These are phyloP conservation scores for Penelope pileata DNA, from an alignment of 2,113 vertebrate genomes.

Conservation along the genomic window DNA sequence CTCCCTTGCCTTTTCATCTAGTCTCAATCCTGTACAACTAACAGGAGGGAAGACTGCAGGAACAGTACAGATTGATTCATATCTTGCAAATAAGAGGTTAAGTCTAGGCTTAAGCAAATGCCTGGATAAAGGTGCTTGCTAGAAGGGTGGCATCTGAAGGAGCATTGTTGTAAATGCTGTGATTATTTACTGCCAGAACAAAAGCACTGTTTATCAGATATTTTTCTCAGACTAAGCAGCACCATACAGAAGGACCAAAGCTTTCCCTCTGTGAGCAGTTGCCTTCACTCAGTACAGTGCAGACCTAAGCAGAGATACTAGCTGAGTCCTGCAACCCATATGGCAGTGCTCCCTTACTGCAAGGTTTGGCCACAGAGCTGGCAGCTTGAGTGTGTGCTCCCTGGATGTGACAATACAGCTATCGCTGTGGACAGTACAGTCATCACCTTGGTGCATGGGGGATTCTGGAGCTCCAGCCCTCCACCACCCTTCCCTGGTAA, in stretches of 20 bases:
- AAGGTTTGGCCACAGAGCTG: neutral
- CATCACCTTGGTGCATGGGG: fast-evolving
- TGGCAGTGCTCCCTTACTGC: neutral
- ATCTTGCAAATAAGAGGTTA: constrained; percentile 27
- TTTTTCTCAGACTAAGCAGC: neutral
- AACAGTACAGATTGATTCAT: neutral
- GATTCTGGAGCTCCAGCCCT: neutral
- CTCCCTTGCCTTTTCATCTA: constrained; percentile 32
- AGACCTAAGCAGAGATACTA: neutral
- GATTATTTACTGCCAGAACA: neutral
- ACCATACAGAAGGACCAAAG: fast-evolving
- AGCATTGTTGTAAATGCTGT: neutral
- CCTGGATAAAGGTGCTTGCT: neutral
- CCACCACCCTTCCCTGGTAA: fast-evolving
- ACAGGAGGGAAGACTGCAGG: neutral
- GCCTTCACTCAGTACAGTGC: neutral
- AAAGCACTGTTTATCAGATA: neutral
- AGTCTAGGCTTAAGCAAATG: neutral
- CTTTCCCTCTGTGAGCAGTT: neutral
- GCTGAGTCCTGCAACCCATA: neutral
- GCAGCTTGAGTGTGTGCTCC: neutral
- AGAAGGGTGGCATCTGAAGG: neutral
- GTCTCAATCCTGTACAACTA: neutral
- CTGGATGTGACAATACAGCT: neutral
- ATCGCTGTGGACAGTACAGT: neutral